Evolutionary conservation across 1,140 invertebrate species (phyloP).

Genomic region (Ceratosolen fusciceps): DNA sequence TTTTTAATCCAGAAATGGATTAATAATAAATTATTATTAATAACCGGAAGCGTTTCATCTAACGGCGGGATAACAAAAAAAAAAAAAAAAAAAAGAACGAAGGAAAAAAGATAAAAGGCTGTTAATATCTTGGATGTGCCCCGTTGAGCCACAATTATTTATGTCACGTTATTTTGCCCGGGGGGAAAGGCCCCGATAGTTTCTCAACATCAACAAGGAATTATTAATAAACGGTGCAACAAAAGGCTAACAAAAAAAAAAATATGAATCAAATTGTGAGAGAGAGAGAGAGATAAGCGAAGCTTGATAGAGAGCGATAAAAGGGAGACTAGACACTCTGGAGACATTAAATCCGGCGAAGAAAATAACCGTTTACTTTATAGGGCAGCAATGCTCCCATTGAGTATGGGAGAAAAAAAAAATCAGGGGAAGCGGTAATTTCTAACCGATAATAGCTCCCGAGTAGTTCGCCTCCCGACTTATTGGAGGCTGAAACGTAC

Average conservation of each 20-base stretch:
- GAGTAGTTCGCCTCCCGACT: constrained; percentile 14
- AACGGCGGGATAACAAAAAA: too few relatives aligned
- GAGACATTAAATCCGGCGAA: constrained; percentile 11
- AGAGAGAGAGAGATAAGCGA: neutral
- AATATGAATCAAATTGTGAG: neutral
- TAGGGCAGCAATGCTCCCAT: neutral
- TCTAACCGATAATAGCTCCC: constrained; percentile 44
- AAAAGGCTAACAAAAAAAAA: neutral
- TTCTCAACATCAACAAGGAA: neutral
- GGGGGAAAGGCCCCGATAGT: too few relatives aligned
- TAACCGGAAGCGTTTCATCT: too few relatives aligned
- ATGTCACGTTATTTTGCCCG: too few relatives aligned
- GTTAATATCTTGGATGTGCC: too few relatives aligned
- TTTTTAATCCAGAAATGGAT: too few relatives aligned
- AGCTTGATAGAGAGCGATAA: neutral
- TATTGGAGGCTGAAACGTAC: neutral
- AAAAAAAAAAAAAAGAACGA: too few relatives aligned
- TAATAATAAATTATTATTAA: too few relatives aligned
- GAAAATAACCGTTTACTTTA: constrained; percentile 40
- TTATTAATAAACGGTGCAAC: neutral
- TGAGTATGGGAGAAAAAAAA: constrained; percentile 24
- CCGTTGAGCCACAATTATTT: too few relatives aligned
- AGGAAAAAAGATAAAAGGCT: too few relatives aligned
- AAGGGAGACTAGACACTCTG: neutral
- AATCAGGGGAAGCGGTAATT: constrained; percentile 45